Conservation (phyloP, 2,113 vertebrate species). For the Accipiter cooperii region DNA sequence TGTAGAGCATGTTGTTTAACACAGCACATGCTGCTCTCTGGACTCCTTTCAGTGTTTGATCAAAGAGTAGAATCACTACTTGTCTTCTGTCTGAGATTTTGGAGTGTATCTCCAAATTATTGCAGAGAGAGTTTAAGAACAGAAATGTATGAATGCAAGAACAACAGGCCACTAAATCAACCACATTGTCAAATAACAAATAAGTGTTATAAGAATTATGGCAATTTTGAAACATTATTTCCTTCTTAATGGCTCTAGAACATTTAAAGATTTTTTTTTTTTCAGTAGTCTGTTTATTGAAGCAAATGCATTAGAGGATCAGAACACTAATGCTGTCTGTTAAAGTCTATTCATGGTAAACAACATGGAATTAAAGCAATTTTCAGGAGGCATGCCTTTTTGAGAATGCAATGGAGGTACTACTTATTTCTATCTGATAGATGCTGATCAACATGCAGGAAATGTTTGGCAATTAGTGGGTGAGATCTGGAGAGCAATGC, state of each 20-base stretch:
- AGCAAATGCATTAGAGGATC: not conserved
- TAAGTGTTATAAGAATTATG: not conserved
- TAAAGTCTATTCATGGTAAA: not conserved
- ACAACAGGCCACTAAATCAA: not conserved
- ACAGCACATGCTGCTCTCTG: not conserved
- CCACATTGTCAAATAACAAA: not conserved
- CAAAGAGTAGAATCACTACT: not conserved
- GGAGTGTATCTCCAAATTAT: not conserved
- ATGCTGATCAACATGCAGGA: not conserved
- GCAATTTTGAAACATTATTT: not conserved
- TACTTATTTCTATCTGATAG: not conserved
- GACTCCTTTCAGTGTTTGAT: not conserved
- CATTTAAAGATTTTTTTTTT: not conserved
- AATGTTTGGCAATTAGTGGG: not conserved
- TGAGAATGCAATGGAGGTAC: not conserved
- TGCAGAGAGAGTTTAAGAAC: not conserved
- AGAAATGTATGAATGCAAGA: not conserved
- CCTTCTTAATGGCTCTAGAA: not conserved
- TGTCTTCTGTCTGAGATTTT: not conserved
- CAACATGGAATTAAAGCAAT: not conserved
- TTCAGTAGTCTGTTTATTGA: not conserved
- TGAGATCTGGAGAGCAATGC: not conserved
- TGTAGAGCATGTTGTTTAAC: not conserved
- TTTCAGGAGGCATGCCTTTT: not conserved
- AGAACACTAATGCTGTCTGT: not conserved